Evolutionary conservation across 2,888 invertebrate genomes (phyloP).

Genomic region (Lasius platythorax): DNA sequence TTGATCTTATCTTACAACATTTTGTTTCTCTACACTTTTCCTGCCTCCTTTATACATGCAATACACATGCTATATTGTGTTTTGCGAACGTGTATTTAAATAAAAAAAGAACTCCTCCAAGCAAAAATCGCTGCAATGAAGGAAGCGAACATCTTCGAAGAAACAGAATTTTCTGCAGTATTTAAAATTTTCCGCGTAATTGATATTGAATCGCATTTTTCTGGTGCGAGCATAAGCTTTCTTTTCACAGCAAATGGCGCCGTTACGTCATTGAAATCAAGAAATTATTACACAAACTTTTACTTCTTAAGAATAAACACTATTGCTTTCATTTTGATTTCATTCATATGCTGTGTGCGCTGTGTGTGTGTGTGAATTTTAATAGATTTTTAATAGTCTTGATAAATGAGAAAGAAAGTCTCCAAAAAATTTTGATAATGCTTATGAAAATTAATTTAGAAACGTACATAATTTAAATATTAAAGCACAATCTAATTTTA

Average conservation of each 20-base stretch:
- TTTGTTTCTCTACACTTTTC: slow-evolving; percentile 17
- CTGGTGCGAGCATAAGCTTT: background rate
- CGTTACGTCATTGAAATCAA: background rate
- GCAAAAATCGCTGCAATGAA: slow-evolving; percentile 1
- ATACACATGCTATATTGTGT: slow-evolving; percentile 1
- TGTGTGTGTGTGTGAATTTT: too few species aligned
- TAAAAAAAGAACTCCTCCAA: slow-evolving; percentile 10
- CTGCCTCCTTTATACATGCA: background rate
- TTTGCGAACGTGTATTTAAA: slow-evolving; percentile 9
- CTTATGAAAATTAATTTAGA: too few species aligned
- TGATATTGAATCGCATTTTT: background rate
- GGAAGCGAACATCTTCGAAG: background rate
- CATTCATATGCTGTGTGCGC: too few species aligned
- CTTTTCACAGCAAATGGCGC: background rate
- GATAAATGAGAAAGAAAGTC: too few species aligned
- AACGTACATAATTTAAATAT: too few species aligned
- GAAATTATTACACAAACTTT: background rate
- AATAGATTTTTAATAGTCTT: too few species aligned
- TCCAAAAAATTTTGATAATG: too few species aligned
- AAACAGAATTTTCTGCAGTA: slow-evolving; percentile 9
- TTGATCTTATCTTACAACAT: slow-evolving; percentile 21
- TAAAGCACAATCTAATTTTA: too few species aligned
- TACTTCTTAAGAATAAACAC: background rate
- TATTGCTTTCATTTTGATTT: background rate
- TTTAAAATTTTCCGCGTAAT: slow-evolving; percentile 13